A percentile compares a stretch with the other conserved stretches of the same genome.
Conservation (phyloP, 2,888 invertebrate species). For the Hoplodrina ambigua region DNA sequence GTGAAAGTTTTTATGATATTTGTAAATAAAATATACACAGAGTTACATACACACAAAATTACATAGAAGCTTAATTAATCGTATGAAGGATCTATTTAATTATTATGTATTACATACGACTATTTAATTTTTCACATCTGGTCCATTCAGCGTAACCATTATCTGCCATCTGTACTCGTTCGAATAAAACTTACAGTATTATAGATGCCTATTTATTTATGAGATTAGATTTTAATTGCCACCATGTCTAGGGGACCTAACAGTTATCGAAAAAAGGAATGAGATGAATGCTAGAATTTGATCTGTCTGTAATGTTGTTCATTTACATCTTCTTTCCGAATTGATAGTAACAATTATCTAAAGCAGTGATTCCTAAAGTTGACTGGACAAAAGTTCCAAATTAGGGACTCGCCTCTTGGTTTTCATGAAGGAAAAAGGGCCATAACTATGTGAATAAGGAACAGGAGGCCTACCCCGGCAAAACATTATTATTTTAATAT, state of each 20-base stretch:
- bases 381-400: too few species aligned
- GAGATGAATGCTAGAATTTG: slow-evolving; percentile 44
- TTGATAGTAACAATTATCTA: not conserved
- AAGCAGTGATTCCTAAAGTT: too few species aligned
- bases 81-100: slow-evolving; percentile 68
- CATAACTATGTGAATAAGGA: too few species aligned
- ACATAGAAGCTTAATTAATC: slow-evolving; percentile 71
- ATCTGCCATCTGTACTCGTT: slow-evolving; percentile 51
- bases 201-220: slow-evolving; percentile 46
- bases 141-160: slow-evolving; percentile 64
- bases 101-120: slow-evolving; percentile 63
- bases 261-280: slow-evolving; percentile 38
- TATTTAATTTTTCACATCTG: slow-evolving; percentile 63
- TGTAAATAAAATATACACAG: slow-evolving; percentile 71
- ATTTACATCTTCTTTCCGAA: slow-evolving; percentile 25
- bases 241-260: slow-evolving; percentile 31
- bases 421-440: too few species aligned
- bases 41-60: slow-evolving; percentile 71
- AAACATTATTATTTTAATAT: too few species aligned
- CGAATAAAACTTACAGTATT: slow-evolving; percentile 56
- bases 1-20: slow-evolving; percentile 62
- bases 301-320: slow-evolving; percentile 48
- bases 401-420: too few species aligned
- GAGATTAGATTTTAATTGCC: slow-evolving; percentile 53
- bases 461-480: too few species aligned